Conservation (phyloP, 2,797 vertebrate species). For the Eurystomus glaucurus region DNA sequence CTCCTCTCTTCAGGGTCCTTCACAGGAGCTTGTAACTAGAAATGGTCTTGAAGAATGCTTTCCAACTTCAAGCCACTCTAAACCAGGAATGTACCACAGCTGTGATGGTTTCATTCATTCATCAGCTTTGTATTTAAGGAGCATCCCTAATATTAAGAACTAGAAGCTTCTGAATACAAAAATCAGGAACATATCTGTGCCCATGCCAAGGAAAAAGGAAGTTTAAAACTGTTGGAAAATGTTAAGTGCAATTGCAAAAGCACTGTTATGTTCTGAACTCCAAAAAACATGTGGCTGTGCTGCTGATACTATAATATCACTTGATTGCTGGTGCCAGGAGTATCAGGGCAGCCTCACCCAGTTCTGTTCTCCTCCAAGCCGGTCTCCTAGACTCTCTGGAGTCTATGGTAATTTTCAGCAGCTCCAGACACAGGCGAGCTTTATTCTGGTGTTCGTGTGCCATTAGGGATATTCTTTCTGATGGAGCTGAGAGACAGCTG, state of each 20-base stretch:
- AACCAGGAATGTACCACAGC: background rate
- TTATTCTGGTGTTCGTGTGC: slow-evolving; percentile 68
- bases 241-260: background rate
- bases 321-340: slow-evolving; percentile 40
- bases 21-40: background rate
- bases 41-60: background rate
- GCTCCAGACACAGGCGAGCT: slow-evolving; percentile 79
- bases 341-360: slow-evolving; percentile 79
- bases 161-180: background rate
- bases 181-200: background rate
- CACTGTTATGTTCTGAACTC: slow-evolving; percentile 3
- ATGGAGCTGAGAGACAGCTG: background rate
- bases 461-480: slow-evolving; percentile 36
- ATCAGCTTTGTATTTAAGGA: background rate
- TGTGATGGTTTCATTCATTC: background rate
- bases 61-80: background rate
- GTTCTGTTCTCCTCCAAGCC: slow-evolving; percentile 75
- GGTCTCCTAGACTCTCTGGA: slow-evolving; percentile 86
- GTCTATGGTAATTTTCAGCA: slow-evolving; percentile 86
- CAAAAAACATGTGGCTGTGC: background rate
- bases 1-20: background rate
- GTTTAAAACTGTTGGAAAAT: background rate
- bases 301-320: slow-evolving; percentile 47
- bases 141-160: background rate
- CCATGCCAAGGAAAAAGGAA: background rate